Base-by-base conservation (phyloP, 30 jellyfish, hydroid and myxozoan species). In the Catostylus mosaicus region DNA sequence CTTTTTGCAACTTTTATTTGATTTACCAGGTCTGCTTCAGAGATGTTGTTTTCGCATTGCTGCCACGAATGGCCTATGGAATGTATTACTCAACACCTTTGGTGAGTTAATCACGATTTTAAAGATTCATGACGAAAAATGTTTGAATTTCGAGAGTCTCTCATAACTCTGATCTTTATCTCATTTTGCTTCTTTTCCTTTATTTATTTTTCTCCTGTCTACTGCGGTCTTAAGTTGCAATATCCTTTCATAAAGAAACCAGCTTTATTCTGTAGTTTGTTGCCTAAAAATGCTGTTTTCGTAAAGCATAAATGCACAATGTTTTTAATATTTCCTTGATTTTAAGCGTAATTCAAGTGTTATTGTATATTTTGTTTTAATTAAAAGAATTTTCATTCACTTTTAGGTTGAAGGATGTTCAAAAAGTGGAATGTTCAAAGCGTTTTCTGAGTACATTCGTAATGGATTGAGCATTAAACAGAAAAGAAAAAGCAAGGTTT, bases 51-150 rank as follows among this genome's bases (percentile, higher is more conserved):
- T 90, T 90, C 52, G 72, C 92, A 12, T 54, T 90, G 66, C 73
- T 83, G 32, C 96, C 97, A 18, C 80, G 97, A 7, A 90, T 90
- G 95, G 75, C 89, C 40, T 38, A 27, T 70, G 97, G 97, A 24
- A 32, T 90, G 84, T 90, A 64, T 50, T 90, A 90, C 89, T 81
- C 80, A 73, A 90, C 89, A 0, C 96, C 97, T 7, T 52, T 90
- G 89, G 97, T 90, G 76, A 75, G 81, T 40, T 66, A 16, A 40
- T n/a, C n/a, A n/a, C n/a, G n/a, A n/a, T n/a, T n/a, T n/a, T n/a
- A n/a, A n/a, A n/a, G n/a, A n/a, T n/a, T n/a, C n/a, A n/a, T n/a
- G n/a, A n/a, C n/a, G n/a, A n/a, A n/a, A n/a, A n/a, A n/a, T n/a
- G n/a, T n/a, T n/a, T n/a, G n/a, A n/a, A n/a, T n/a, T n/a, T n/a